Evolutionary conservation across 2,888 invertebrate genomes (phyloP).

Genomic region (Neria commutata): DNA sequence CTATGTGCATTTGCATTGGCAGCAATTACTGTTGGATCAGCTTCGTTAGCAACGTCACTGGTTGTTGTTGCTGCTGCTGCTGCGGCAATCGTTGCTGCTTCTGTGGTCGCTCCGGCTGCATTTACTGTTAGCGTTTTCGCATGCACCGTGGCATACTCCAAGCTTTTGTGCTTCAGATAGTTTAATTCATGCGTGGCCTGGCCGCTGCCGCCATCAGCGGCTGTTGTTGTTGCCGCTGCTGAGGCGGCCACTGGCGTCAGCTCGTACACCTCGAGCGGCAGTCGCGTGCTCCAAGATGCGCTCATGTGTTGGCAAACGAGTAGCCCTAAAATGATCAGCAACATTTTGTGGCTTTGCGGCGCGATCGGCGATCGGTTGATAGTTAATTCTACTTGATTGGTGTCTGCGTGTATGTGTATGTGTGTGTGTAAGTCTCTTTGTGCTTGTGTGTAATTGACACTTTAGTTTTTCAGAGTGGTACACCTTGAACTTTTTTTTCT

Average conservation of each 20-base stretch:
- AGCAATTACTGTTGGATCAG: slow-evolving; percentile 27
- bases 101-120: slow-evolving; percentile 15
- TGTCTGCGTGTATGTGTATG: slow-evolving; percentile 19
- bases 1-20: slow-evolving; percentile 19
- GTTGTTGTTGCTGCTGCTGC: slow-evolving; percentile 3
- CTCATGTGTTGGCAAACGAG: slow-evolving; percentile 42
- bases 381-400: slow-evolving; percentile 8
- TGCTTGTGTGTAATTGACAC: slow-evolving; percentile 52
- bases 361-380: slow-evolving; percentile 15
- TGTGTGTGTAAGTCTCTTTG: slow-evolving; percentile 29
- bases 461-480: slow-evolving; percentile 33
- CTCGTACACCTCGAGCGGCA: slow-evolving; percentile 60
- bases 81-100: slow-evolving; percentile 25
- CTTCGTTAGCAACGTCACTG: slow-evolving; percentile 20
- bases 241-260: slow-evolving; percentile 43
- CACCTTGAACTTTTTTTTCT: slow-evolving; percentile 36
- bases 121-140: slow-evolving; percentile 41
- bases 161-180: slow-evolving; percentile 34
- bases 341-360: slow-evolving; percentile 38
- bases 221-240: slow-evolving; percentile 31
- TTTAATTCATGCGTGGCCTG: slow-evolving; percentile 23
- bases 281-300: slow-evolving; percentile 51
- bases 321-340: slow-evolving; percentile 33
- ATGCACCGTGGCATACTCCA: slow-evolving; percentile 50
- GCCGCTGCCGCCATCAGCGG: slow-evolving; percentile 26